Evolutionary conservation across 37 sponge, comb jelly and placozoan genomes (phyloP).

Genomic region (Eunapius fragilis): DNA sequence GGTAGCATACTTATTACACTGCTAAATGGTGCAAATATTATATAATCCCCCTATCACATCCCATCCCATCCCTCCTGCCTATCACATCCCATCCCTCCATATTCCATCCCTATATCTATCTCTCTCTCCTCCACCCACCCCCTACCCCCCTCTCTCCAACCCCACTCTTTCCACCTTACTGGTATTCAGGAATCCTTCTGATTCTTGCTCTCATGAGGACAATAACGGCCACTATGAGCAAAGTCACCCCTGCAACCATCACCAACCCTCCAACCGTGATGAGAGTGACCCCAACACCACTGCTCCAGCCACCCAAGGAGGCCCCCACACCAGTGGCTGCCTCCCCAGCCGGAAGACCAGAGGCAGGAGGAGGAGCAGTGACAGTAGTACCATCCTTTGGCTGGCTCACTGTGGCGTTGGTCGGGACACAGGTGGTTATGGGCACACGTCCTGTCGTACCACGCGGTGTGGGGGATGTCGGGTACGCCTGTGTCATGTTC

Average conservation of each 20-base stretch:
- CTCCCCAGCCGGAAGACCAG: not conserved
- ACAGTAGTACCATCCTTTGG: not conserved
- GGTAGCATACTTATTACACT: too few species aligned
- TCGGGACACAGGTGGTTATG: not conserved
- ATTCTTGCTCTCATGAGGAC: not conserved
- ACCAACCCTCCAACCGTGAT: not conserved
- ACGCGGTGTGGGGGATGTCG: not conserved
- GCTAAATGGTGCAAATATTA: too few species aligned
- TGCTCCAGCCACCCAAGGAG: not conserved
- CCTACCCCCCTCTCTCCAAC: too few species aligned
- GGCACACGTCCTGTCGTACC: not conserved
- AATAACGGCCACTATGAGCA: not conserved
- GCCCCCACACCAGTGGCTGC: not conserved
- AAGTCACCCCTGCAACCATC: not conserved
- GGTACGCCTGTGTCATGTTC: not conserved
- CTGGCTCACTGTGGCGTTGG: not conserved
- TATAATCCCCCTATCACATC: too few species aligned
- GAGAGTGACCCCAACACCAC: not conserved
- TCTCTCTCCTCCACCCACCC: too few species aligned
- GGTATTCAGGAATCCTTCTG: not conserved
- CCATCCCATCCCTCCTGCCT: too few species aligned
- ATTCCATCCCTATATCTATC: too few species aligned
- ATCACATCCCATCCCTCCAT: too few species aligned
- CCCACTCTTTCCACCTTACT: not conserved
- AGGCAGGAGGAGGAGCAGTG: not conserved